Evolutionary conservation across 1,140 invertebrate species (phyloP), one percentile per base, ranked within the genome.

Genomic region (Arion vulgaris): DNA sequence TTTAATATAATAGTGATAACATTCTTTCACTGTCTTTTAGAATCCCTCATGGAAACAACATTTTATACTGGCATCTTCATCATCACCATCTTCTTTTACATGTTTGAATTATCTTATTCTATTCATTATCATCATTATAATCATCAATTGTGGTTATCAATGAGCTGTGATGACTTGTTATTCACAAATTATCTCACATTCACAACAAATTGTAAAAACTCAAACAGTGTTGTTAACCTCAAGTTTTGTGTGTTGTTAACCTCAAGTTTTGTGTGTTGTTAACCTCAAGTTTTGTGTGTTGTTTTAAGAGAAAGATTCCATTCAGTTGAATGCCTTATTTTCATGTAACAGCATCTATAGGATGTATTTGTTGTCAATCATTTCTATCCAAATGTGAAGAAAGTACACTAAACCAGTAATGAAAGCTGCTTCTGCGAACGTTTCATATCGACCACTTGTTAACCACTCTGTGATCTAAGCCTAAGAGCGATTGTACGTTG

Each of bases 371-470:
- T 19, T 57, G 53, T 57, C 53, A 57, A 23, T 15, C 23, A 23
- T 4, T 19, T 15, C 9, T 57, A 23, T 57, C 23, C 9, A 23
- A 23, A 57, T 57, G 53, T 57, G 4, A 57, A 57, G 32, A 34
- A n/a, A 66, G 62, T 66, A 28, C 62, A 66, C 28, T 66, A 66
- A 32, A 66, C 32, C n/a, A n/a, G n/a, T n/a, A n/a, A n/a, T n/a
- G n/a, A n/a, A n/a, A n/a, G n/a, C n/a, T n/a, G n/a, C n/a, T n/a
- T n/a, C n/a, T n/a, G n/a, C n/a, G n/a, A n/a, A n/a, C n/a, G n/a
- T n/a, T n/a, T n/a, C n/a, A n/a, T n/a, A n/a, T n/a, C n/a, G n/a
- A n/a, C n/a, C n/a, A n/a, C n/a, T n/a, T n/a, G n/a, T n/a, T n/a
- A n/a, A n/a, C n/a, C n/a, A n/a, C n/a, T n/a, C n/a, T n/a, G n/a